These are phyloP conservation scores for Gallirallus australis DNA, from an alignment of 2,797 vertebrate genomes.

Conservation along the genomic window DNA sequence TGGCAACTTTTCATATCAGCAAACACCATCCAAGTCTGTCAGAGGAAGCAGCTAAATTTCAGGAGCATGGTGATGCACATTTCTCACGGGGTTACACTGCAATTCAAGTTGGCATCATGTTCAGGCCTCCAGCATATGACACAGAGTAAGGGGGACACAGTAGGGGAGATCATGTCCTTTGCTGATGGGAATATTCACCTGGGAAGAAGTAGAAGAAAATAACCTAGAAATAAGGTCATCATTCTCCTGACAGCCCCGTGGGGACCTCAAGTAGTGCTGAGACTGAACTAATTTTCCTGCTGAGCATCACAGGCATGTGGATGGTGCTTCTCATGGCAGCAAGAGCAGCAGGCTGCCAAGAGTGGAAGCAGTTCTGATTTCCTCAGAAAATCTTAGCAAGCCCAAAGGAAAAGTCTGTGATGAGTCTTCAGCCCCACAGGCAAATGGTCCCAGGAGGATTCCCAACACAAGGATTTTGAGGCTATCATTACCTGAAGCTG, in stretches of 20 bases:
- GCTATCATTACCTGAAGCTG: background rate
- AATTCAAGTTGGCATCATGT: background rate
- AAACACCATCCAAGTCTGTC: background rate
- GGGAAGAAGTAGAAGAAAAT: conserved; percentile 49
- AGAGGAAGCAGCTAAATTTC: background rate
- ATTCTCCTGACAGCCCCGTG: background rate
- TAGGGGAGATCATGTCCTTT: background rate
- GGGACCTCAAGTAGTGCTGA: background rate
- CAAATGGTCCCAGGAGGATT: background rate
- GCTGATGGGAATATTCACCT: background rate
- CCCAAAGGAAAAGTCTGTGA: background rate
- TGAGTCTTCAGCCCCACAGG: background rate
- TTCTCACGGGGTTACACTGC: background rate
- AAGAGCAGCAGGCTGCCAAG: background rate
- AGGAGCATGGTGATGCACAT: background rate
- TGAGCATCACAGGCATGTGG: background rate
- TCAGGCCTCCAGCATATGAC: background rate
- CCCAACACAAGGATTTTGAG: background rate
- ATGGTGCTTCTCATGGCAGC: background rate
- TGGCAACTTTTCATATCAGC: background rate
- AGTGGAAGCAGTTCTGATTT: background rate
- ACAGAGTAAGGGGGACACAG: background rate
- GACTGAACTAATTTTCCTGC: conserved; percentile 11
- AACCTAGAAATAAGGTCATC: conserved; percentile 36
- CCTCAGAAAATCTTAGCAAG: background rate